Evolutionary conservation across 2,888 invertebrate genomes (phyloP).

Genomic region (Patella caerulea): DNA sequence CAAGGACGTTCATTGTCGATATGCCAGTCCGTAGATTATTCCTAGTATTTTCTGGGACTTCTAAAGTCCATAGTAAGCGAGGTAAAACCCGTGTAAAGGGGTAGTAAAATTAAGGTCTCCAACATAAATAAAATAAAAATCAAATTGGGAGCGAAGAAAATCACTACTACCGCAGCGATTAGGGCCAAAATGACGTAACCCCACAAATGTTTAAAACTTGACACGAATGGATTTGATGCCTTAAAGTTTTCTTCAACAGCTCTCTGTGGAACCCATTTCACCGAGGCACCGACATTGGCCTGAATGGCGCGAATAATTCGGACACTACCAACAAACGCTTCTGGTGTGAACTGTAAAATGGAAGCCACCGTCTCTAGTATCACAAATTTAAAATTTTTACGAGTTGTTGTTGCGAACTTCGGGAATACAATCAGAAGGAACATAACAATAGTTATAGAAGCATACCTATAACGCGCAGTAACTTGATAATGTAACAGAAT

Average conservation of each 20-base stretch:
- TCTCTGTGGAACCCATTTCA: conserved; percentile 62
- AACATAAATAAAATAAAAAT: conserved; percentile 52
- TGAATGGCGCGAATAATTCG: conserved; percentile 56
- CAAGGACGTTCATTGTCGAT: not conserved
- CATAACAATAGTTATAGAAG: conserved; percentile 58
- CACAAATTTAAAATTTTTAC: conserved; percentile 54
- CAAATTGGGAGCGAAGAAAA: conserved; percentile 46
- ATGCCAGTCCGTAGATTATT: conserved; percentile 20
- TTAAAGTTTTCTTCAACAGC: conserved; percentile 62
- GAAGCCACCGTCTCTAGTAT: conserved; percentile 61
- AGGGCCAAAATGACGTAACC: conserved; percentile 56
- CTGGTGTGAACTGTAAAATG: conserved; percentile 62
- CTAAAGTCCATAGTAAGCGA: conserved; percentile 39
- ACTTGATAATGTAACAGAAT: conserved; percentile 56
- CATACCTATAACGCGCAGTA: conserved; percentile 52
- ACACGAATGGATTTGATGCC: conserved; percentile 57
- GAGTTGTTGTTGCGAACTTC: conserved; percentile 58
- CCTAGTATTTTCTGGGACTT: conserved; percentile 25
- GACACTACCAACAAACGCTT: conserved; percentile 61
- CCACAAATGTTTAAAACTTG: conserved; percentile 60
- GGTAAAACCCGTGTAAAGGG: conserved; percentile 60
- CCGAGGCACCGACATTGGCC: conserved; percentile 54
- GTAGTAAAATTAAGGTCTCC: conserved; percentile 52
- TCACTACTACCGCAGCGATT: conserved; percentile 45
- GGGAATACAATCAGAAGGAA: conserved; percentile 62